Base-by-base conservation (phyloP, 2,888 invertebrate genomes). In the Dolomedes plantarius region DNA sequence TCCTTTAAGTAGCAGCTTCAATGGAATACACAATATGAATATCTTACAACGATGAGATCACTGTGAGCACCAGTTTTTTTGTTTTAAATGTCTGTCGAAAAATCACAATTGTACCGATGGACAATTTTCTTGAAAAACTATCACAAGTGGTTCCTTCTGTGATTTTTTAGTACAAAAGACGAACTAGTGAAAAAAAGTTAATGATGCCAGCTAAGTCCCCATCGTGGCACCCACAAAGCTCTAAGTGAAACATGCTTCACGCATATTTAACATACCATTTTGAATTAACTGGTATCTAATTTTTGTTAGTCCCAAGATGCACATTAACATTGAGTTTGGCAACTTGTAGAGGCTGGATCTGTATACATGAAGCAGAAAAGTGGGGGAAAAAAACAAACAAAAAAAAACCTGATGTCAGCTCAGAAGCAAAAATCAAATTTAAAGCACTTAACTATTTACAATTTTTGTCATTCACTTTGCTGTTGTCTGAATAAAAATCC, bases 21-120 rank as follows among this genome's bases (percentile, higher is more conserved):
- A 69, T 69, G 69, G 23, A 65, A 39, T 69, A 69, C 69, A 69
- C 69, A 69, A 69, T 68, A 68, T 69, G 69, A 69, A 69, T 72
- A 46, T 72, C 31, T 72, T 83, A 83, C 77, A 83, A 64, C 72
- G 74, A 79, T 86, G 86, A 86, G 86, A 86, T 86, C 86, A 74
- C 32, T 11, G 65, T 68, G 74, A 86, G 86, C 86, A 86, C 86
- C 86, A 86, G 76, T 83, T 76, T 74, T 56, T 56, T 1, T 7
- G 11, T 36, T 19, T 71, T 67, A 36, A 64, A 82, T 36, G 56
- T 50, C 64, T n/a, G 64, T 36, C 46, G 56, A 23, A 56, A 64
- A 75, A 82, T 82, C 67, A 72, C 71, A 83, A 32, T 39, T 29
- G 39, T 69, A 82, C 72, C 28, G 46, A 73, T 65, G 67, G 65